Conservation (phyloP, 2,113 vertebrate genomes). For the Trinectes maculatus region DNA sequence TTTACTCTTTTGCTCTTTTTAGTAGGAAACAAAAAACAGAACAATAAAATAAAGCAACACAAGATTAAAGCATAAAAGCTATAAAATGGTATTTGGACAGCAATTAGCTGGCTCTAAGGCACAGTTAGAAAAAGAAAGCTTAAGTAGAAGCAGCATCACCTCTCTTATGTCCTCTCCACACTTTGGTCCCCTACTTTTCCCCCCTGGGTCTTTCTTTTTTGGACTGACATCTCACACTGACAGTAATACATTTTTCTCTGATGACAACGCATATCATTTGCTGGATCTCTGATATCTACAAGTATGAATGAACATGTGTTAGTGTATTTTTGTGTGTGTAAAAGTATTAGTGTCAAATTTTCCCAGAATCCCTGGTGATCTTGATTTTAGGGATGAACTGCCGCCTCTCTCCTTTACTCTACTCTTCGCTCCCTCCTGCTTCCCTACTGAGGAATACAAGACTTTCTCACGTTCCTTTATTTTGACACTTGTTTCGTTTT, state of each 20-base stretch:
- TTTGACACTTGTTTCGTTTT: constrained; percentile 41
- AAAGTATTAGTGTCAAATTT: constrained; percentile 62
- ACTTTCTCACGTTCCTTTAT: constrained; percentile 41
- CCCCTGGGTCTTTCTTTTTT: constrained; percentile 23
- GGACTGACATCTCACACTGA: constrained; percentile 33
- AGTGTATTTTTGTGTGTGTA: constrained; percentile 40
- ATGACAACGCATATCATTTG: constrained; percentile 44
- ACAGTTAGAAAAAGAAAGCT: constrained; percentile 68
- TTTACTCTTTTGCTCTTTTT: constrained; percentile 52
- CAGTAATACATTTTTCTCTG: constrained; percentile 33
- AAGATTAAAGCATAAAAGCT: constrained; percentile 47
- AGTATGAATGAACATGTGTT: constrained; percentile 34
- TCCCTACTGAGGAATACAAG: constrained; percentile 45
- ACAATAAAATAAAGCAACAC: constrained; percentile 44
- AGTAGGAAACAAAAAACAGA: constrained; percentile 48
- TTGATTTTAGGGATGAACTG: constrained; percentile 41
- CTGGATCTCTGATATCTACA: constrained; percentile 52
- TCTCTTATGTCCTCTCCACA: constrained; percentile 29
- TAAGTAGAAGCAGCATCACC: constrained; percentile 55
- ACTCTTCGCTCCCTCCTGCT: constrained; percentile 36
- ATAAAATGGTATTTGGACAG: constrained; percentile 55
- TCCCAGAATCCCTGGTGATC: constrained; percentile 48
- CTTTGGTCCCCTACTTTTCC: constrained; percentile 48
- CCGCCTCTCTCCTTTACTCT: constrained; percentile 7
- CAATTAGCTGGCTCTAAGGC: constrained; percentile 73